phyloP scores from a whole-genome alignment of 2,113 vertebrate genomes.

The Vireo altiloquus region DNA sequence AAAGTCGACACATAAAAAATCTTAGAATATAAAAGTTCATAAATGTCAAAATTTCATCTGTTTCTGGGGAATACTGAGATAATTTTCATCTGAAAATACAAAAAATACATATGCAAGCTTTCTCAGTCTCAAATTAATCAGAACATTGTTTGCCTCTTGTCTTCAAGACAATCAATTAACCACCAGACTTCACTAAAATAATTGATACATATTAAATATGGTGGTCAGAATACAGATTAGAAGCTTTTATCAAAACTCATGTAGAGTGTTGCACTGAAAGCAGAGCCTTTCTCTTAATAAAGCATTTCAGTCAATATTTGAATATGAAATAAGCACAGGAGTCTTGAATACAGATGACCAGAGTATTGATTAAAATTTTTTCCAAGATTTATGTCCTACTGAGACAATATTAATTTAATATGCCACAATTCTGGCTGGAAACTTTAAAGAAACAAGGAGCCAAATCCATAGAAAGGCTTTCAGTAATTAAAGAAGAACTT shows the following conservation, averaged over 20 bases:
- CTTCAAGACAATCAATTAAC: constrained; percentile 46
- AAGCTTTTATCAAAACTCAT: not conserved
- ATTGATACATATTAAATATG: constrained; percentile 31
- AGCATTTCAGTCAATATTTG: not conserved
- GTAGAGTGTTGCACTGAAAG: not conserved
- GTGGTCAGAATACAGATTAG: constrained; percentile 35
- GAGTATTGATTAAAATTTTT: not conserved
- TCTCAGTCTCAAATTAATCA: constrained; percentile 25
- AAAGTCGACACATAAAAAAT: not conserved
- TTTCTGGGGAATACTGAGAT: not conserved
- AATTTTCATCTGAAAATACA: not conserved
- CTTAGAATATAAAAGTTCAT: not conserved
- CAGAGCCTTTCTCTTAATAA: not conserved
- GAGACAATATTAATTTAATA: not conserved
- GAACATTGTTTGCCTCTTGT: not conserved
- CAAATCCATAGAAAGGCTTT: not conserved
- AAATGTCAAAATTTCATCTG: not conserved
- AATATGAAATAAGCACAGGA: not conserved
- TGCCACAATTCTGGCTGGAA: not conserved
- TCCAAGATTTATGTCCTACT: not conserved
- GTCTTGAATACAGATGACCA: not conserved
- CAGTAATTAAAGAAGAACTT: not conserved
- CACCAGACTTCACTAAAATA: constrained; percentile 25
- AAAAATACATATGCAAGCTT: not conserved
- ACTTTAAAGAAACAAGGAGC: not conserved